Conservation (phyloP, 2,888 invertebrate species). For the Yponomeuta sedellus region DNA sequence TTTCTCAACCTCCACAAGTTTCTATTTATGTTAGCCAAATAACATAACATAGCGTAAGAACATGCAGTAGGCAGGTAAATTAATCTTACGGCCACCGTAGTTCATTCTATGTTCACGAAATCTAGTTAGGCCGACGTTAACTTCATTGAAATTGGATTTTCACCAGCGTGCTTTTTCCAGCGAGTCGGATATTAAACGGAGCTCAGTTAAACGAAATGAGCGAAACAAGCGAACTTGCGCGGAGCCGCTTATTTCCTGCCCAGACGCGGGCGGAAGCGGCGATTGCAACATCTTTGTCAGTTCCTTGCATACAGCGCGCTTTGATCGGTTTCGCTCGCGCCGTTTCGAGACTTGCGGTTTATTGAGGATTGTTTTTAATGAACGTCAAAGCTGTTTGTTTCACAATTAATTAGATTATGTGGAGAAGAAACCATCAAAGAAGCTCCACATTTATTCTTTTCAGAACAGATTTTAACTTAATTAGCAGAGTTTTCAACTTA, state of each 20-base stretch:
- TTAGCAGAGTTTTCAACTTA: too few species aligned
- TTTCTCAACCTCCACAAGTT: too few species aligned
- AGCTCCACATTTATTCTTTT: too few species aligned
- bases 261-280: conserved; percentile 57
- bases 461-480: too few species aligned
- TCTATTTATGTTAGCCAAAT: too few species aligned
- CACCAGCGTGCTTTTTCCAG: not conserved
- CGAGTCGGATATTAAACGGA: not conserved
- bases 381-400: too few species aligned
- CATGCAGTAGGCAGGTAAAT: too few species aligned
- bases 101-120: not conserved
- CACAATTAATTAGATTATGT: too few species aligned
- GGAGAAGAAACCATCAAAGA: too few species aligned
- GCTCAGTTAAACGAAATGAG: not conserved
- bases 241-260: conserved; percentile 63
- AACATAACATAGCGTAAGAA: too few species aligned
- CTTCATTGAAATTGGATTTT: not conserved
- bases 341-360: not conserved
- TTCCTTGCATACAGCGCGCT: not conserved
- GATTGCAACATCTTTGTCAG: conserved; percentile 31
- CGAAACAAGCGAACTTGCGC: conserved; percentile 4
- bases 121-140: not conserved
- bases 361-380: too few species aligned
- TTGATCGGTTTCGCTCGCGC: conserved; percentile 1
- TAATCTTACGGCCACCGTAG: too few species aligned